A percentile compares a stretch with the other conserved stretches of the same genome.
These are phyloP conservation scores for Hyalella azteca DNA, from an alignment of 2,888 invertebrate species.

Conservation along the genomic window DNA sequence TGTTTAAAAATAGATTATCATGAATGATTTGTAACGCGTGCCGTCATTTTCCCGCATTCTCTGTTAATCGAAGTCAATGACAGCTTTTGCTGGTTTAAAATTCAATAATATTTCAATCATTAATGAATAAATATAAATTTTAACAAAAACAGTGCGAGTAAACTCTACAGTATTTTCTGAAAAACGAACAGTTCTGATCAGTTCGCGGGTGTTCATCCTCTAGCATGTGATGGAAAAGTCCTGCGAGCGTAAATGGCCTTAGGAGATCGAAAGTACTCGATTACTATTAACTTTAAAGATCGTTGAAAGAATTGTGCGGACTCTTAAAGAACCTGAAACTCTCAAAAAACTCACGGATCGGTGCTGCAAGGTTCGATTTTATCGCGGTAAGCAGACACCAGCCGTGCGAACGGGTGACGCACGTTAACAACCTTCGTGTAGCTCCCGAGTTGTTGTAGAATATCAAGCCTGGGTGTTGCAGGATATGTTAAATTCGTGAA, in stretches of 20 bases:
- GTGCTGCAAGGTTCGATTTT: slow-evolving; percentile 70
- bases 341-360: not conserved
- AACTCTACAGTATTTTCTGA: too few relatives aligned
- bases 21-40: not conserved
- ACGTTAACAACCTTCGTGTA: slow-evolving; percentile 87
- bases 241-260: not conserved
- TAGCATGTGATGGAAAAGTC: not conserved
- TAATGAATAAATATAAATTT: not conserved
- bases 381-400: slow-evolving; percentile 87
- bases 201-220: not conserved
- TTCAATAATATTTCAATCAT: not conserved
- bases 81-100: not conserved
- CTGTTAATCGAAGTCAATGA: not conserved
- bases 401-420: slow-evolving; percentile 86
- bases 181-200: not conserved
- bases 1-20: not conserved
- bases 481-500: too few relatives aligned
- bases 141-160: too few relatives aligned
- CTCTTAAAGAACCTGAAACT: not conserved
- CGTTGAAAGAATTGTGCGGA: not conserved
- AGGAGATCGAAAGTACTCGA: not conserved
- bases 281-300: not conserved
- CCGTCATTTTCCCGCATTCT: not conserved
- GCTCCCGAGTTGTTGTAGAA: slow-evolving; percentile 72
- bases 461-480: too few relatives aligned